Base-by-base conservation (phyloP, 2,113 vertebrate genomes). In the Hippoglossus stenolepis region DNA sequence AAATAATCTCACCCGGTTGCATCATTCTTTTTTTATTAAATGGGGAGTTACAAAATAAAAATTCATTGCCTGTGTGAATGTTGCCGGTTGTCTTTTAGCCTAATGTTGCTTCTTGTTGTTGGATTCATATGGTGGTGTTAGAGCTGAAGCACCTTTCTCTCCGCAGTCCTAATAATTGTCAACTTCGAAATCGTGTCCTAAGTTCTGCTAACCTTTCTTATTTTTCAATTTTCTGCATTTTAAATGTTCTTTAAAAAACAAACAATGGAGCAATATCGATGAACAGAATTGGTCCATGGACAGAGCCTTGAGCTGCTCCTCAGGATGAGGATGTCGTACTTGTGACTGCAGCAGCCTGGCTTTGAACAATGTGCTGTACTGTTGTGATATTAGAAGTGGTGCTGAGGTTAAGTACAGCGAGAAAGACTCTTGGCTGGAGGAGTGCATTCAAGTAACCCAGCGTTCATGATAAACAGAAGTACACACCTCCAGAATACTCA, bases 231-330 rank as follows among this genome's bases (percentile, higher is more conserved):
- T 56, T 21, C 0, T 20, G 12, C 2, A 3, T 20, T 38, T 28
- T 26, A n/a, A 3, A 14, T 24, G 15, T 4, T 76, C 13, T 58
- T 57, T 28, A 28, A 28, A 28, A 28, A 28, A 28, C 28, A 18
- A 54, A 65, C 24, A 12, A 9, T 4, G 53, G 21, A 40, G 35
- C 26, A 61, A 61, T 21, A 38, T 7, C 28, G 54, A 58, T n/a
- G 10, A 80, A 80, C 4, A 38, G 20, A 61, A 62, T n/a, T 9
- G 21, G 58, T 20, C 67, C 53, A 1, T 57, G 47, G 64, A 66
- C 45, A 40, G 75, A 84, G 51, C 75, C 79, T 70, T 80, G 79
- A 76, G 67, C 54, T 60, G 47, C 60, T 73, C 56, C 51, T 5
- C 51, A 20, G 43, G 21, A 58, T 58, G 59, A 67, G 18, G 35